These are phyloP conservation scores for Drosophila ohnishii DNA, from an alignment of 1,140 invertebrate species.

Conservation along the genomic window DNA sequence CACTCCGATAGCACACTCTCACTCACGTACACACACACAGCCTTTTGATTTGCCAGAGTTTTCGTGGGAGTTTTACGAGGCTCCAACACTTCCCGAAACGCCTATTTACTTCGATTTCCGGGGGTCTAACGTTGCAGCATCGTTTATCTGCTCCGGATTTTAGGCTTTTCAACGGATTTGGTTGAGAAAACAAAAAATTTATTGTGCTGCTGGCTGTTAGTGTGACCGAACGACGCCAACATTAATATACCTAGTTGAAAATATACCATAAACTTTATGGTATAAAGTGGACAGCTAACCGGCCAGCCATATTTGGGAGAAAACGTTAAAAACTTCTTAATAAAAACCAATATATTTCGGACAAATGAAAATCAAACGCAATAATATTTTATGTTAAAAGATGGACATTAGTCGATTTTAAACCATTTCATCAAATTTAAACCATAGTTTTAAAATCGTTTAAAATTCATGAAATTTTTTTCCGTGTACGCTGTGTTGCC, in stretches of 20 bases:
- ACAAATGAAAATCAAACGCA: too few species aligned
- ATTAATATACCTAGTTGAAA: not conserved
- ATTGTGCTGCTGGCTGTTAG: constrained; percentile 40
- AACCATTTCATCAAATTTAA: too few species aligned
- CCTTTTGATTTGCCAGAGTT: constrained; percentile 1
- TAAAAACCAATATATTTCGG: too few species aligned
- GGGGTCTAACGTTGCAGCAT: constrained; percentile 35
- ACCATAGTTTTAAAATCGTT: too few species aligned
- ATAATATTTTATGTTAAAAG: too few species aligned
- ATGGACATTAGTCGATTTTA: too few species aligned
- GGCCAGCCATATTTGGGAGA: too few species aligned
- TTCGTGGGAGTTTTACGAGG: not conserved
- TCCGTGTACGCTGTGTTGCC: not conserved
- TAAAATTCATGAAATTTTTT: not conserved
- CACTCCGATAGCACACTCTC: constrained; percentile 44
- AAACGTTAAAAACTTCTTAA: too few species aligned
- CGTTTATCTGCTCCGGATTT: constrained; percentile 19
- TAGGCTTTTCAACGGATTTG: constrained; percentile 18
- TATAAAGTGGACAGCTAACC: too few species aligned
- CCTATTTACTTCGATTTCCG: constrained; percentile 11
- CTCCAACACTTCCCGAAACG: constrained; percentile 4
- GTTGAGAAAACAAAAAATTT: constrained; percentile 45
- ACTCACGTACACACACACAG: constrained; percentile 24
- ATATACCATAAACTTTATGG: constrained; percentile 6
- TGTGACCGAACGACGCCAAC: not conserved